Evolutionary conservation across 2,888 invertebrate genomes (phyloP), one percentile per base, ranked within the genome.

Genomic region (Eupithecia tripunctaria): DNA sequence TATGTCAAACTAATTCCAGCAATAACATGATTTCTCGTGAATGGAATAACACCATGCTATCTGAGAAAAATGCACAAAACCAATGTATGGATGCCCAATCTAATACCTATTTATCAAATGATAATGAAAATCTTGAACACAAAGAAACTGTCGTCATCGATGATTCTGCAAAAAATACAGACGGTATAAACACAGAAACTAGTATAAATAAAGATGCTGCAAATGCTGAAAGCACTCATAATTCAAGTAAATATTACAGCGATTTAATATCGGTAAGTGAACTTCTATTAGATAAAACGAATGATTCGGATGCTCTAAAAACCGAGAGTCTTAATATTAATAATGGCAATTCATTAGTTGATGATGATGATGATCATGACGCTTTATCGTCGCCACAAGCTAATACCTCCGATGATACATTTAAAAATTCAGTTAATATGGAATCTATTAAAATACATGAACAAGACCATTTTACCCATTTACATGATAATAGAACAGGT

Each of bases 241-340:
- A 71, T 47, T 4, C 68, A 15, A 70, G 70, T 56, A 68, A 77
- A 41, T 66, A 75, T 66, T 75, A 72, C 60, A 71, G 60, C 67
- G 75, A 72, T 63, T 64, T 72, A 38, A 75, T 75, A 60, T 59
- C 70, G 38, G 70, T 56, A 51, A 67, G 41, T 5, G 60, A 75
- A 66, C 66, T 74, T 43, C 38, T 71, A 12, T 10, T 72, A 10
- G 59, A 67, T 41, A 70, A 70, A 67, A 64, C 47, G 25, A 25
- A 41, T 60, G 32, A 51, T 47, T 29, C 25, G 0, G 51, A 36
- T 70, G n/a, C 25, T 56, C 12, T 56, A 12, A 25, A 5, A 56
- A 56, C 12, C 14, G 25, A 56, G 25, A 56, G 12, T 14, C 25
- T 25, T 25, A 56, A 56, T 56, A 25, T 25, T 25, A 56, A 56